Percentiles rank a stretch among this genome's conserved stretches.
These are phyloP conservation scores for Lutjanus campechanus DNA, from an alignment of 2,797 vertebrate genomes.

Conservation along the genomic window DNA sequence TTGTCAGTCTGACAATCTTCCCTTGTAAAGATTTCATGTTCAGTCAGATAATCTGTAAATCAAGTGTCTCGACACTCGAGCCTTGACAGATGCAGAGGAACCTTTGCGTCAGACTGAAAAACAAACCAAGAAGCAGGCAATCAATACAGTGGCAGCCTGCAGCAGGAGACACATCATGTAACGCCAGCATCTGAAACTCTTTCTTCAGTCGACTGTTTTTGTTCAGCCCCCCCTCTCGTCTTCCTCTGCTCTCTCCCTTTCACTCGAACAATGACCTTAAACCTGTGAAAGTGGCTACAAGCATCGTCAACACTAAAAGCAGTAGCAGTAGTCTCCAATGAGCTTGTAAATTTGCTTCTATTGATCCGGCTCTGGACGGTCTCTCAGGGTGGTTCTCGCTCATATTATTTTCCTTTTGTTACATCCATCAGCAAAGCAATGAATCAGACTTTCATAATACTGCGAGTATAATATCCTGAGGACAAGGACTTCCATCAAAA, in stretches of 20 bases:
- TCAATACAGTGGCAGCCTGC: constrained; percentile 49
- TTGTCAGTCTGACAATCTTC: neutral
- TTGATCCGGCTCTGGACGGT: constrained; percentile 46
- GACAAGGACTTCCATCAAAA: constrained; percentile 18
- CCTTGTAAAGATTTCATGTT: neutral
- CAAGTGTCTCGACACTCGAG: neutral
- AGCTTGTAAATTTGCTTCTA: constrained; percentile 54
- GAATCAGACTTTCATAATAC: constrained; percentile 30
- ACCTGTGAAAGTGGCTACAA: constrained; percentile 40
- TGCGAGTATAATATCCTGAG: constrained; percentile 24
- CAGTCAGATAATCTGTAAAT: constrained; percentile 23
- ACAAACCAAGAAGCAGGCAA: constrained; percentile 23
- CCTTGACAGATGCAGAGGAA: constrained; percentile 15
- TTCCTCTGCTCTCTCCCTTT: neutral
- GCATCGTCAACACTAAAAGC: constrained; percentile 33
- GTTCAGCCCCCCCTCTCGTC: constrained; percentile 5
- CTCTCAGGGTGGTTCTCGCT: constrained; percentile 30
- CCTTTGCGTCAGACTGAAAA: constrained; percentile 28
- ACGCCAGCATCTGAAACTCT: constrained; percentile 8
- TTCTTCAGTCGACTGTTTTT: constrained; percentile 6
- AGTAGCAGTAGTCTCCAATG: constrained; percentile 39
- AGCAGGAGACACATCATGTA: neutral
- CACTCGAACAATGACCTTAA: constrained; percentile 40
- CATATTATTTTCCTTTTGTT: constrained; percentile 49
- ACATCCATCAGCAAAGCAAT: constrained; percentile 31